Conservation (phyloP, 2,888 invertebrate species). For the Sipha maydis region DNA sequence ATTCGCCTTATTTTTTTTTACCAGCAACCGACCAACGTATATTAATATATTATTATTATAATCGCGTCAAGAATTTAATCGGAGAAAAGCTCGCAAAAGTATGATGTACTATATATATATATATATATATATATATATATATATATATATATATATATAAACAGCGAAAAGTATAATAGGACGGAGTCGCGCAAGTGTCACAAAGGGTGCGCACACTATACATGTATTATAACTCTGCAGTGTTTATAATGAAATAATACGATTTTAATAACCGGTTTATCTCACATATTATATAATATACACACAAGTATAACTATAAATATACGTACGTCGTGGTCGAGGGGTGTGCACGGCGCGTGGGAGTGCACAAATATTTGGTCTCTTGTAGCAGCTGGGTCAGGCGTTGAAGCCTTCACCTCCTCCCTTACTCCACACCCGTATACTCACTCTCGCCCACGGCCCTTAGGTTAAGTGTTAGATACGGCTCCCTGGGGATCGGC, state of each 20-base stretch:
- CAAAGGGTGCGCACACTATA: neutral
- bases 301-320: neutral
- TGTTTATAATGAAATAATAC: slow-evolving; percentile 43
- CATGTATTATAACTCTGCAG: neutral
- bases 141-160: neutral
- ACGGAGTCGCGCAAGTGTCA: neutral
- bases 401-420: neutral
- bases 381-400: slow-evolving; percentile 31
- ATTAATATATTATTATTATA: slow-evolving; percentile 14
- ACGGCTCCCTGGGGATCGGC: slow-evolving; percentile 56
- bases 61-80: slow-evolving; percentile 30
- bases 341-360: neutral
- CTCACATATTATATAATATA: neutral
- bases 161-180: neutral
- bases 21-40: neutral
- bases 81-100: slow-evolving; percentile 20
- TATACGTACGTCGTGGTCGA: neutral
- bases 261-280: slow-evolving; percentile 59
- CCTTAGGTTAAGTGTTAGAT: slow-evolving; percentile 59
- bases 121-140: too few species aligned
- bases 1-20: slow-evolving; percentile 19
- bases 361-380: slow-evolving; percentile 47
- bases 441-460: neutral
- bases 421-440: neutral
- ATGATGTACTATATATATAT: too few species aligned